Base-by-base conservation (phyloP, 37 sponge, comb jelly and placozoan species). In the Aphrocallistes beatrix region DNA sequence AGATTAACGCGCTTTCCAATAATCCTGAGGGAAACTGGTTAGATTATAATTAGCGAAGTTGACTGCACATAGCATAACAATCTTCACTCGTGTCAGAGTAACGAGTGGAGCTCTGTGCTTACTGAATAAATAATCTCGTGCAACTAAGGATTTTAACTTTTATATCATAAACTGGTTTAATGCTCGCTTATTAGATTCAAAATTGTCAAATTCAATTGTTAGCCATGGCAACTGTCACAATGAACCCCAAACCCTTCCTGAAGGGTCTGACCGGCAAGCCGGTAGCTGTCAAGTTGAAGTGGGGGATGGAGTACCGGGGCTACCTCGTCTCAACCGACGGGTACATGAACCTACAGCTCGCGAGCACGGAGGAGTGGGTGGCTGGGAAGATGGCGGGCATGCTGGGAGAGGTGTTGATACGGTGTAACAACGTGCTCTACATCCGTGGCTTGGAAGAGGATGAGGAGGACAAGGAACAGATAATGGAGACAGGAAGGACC, bases 261-360 rank as follows among this genome's bases (percentile, higher is more conserved):
- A 95, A 90, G 75, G 92, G 92, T 36, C 88, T 98, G 51, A 98
- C 99, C 37, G 99, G 99, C 0, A 95, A 98, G 85, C 91, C 99
- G 1, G 95, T 98, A n/a, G 85, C 95, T 0, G 96, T 95, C 16
- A 98, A 98, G 85, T 85, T 98, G 60, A 98, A 98, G 51, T 98
- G 99, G 99, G 99, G 99, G 0, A 98, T 98, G 99, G 99, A 98
- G 87, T 98, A 98, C 85, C 95, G 95, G 82, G 99, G 99, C 0
- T 95, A 88, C 84, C 89, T 98, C 38, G 94, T 98, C 13, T 95
- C 99, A 36, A 92, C 94, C 0, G 99, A 98, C 88, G 89, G 83
- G 39, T 98, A 98, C 89, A 98, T 98, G 99, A 98, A 98, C 84
- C 49, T 81, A 1, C 89, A 98, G 92, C 88, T 98, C 8, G 99